phyloP scores from a whole-genome alignment of 2,113 vertebrate genomes.

The Reinhardtius hippoglossoides region DNA sequence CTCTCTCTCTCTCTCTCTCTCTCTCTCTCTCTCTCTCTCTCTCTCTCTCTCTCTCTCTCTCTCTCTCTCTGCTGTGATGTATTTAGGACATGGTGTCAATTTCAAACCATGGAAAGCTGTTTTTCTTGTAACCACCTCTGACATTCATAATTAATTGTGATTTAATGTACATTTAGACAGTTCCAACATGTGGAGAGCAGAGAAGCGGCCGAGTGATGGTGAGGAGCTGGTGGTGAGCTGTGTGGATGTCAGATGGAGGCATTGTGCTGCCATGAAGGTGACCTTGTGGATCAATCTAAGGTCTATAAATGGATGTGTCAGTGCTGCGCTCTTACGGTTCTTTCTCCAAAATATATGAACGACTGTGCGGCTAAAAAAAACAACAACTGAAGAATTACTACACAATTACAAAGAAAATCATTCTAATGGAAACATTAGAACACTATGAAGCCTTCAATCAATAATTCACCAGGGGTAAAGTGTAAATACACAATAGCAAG shows the following conservation, averaged over 20 bases:
- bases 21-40: neutral
- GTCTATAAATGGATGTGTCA: conserved; percentile 59
- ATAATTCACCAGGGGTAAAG: conserved; percentile 18
- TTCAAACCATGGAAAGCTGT: conserved; percentile 15
- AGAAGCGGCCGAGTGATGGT: neutral
- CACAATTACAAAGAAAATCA: neutral
- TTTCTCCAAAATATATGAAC: conserved; percentile 27
- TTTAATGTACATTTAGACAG: conserved; percentile 29
- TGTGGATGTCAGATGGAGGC: conserved; percentile 49
- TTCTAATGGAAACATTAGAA: neutral
- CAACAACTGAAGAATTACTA: neutral
- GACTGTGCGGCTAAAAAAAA: conserved; percentile 19
- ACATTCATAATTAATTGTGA: conserved; percentile 45
- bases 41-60: conserved; percentile 3
- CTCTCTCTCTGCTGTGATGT: neutral
- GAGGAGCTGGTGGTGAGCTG: conserved; percentile 15
- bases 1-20: neutral
- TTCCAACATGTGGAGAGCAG: neutral
- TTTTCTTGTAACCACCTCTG: conserved; percentile 28
- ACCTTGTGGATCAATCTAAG: conserved; percentile 73
- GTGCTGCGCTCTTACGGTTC: conserved; percentile 20
- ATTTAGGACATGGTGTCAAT: conserved; percentile 9
- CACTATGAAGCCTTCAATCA: neutral
- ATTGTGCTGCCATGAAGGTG: conserved; percentile 75
- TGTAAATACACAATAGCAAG: conserved; percentile 4